Evolutionary conservation across 1,140 invertebrate genomes (phyloP), one percentile per base, ranked within the genome.

Genomic region (Elymnias hypermnestra): DNA sequence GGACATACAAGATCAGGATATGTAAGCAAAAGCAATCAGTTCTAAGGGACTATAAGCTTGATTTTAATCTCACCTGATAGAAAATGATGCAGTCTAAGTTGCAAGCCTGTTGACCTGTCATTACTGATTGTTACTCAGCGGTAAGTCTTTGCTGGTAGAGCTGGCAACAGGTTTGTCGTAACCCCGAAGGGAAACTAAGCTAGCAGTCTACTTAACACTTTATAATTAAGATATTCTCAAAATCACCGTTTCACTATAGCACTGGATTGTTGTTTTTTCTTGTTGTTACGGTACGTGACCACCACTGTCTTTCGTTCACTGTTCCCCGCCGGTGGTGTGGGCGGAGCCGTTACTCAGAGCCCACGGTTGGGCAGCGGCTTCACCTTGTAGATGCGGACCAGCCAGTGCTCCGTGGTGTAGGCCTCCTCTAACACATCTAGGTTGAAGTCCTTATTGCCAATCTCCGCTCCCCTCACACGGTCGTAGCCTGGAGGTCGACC

Each of bases 361-460:
- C 95, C 94, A 62, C 95, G 87, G 79, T 97, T 97, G 45, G 91
- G 91, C 55, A 97, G 87, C 74, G 95, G 93, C 87, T 97, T 97
- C 6, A 97, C 96, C 89, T 95, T 96, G 77, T 98, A 98, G 67
- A 98, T 97, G 58, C 96, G 90, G 23, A 98, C 96, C 19, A 98
- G 90, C 96, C 96, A 98, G 83, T 97, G 96, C 75, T 98, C 96
- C 0, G 96, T 96, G 2, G 96, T 98, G 74, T 97, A 97, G 0
- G 96, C 96, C 86, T 98, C 96, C 84, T 98, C 96, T 2, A 97
- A 78, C 0, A 95, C 94, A 67, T 97, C 94, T 23, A 98, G 83
- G 79, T 97, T 95, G 84, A 98, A 97, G 75, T 97, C 94, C 85
- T 97, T 97, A 81, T 97, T 96, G 39, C 96, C 96, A 61, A 98